Conservation (phyloP, 2,797 vertebrate species). For the Tangara arthus region DNA sequence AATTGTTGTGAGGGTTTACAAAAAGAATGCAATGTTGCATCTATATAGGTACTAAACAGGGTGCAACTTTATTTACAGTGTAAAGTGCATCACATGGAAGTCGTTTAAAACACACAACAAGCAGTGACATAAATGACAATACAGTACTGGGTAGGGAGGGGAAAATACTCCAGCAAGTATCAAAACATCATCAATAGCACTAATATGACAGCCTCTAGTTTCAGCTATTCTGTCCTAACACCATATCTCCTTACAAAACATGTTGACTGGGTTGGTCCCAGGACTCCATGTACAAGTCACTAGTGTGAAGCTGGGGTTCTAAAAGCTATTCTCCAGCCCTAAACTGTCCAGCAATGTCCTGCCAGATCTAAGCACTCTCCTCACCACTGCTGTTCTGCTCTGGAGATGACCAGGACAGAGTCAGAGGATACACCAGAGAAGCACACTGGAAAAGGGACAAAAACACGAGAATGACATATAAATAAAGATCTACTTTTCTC, state of each 20-base stretch:
- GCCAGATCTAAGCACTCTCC: not conserved
- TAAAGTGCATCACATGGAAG: slow-evolving; percentile 64
- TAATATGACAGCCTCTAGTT: slow-evolving; percentile 40
- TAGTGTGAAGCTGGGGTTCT: not conserved
- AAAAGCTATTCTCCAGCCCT: not conserved
- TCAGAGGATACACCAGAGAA: not conserved
- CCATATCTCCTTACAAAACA: not conserved
- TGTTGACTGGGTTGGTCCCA: not conserved
- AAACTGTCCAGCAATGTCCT: not conserved
- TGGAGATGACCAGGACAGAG: not conserved
- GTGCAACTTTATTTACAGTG: slow-evolving; percentile 66
- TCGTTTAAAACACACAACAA: slow-evolving; percentile 18
- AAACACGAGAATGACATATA: not conserved
- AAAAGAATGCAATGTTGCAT: not conserved
- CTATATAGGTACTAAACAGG: slow-evolving; percentile 27
- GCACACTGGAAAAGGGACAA: not conserved
- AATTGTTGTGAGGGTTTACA: not conserved
- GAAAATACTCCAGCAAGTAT: slow-evolving; percentile 24
- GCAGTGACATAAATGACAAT: slow-evolving; percentile 50
- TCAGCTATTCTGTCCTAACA: slow-evolving; percentile 35
- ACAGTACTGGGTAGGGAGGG: not conserved
- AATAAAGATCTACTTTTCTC: not conserved
- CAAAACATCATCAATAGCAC: slow-evolving; percentile 44
- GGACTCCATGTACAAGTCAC: not conserved
- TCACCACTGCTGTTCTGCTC: not conserved